Evolutionary conservation across 2,888 invertebrate species (phyloP), one percentile per base, ranked within the genome.

Genomic region (Chydorus sphaericus): DNA sequence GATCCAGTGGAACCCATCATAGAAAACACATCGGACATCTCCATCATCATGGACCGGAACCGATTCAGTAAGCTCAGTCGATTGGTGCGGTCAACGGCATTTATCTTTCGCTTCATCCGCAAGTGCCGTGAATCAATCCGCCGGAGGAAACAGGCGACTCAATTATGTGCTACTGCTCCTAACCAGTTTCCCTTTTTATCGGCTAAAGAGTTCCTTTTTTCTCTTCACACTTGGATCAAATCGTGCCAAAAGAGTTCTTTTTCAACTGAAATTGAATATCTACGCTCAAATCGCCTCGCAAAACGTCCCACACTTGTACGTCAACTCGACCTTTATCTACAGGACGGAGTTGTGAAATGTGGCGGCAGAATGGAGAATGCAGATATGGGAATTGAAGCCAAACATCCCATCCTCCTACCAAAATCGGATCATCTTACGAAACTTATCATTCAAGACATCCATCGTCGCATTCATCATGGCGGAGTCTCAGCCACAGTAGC

Each of bases 261-360:
- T 23, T 23, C 18, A 18, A n/a, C 18, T 4, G 39, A 39, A 23
- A 23, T 23, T 23, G 7, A 16, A 18, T 39, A 39, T 18, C 39
- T 39, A 8, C 39, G 39, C 23, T 39, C 39, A 18, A n/a, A n/a
- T n/a, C n/a, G 39, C 10, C n/a, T 10, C 18, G 39, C 20, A 10
- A 23, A 18, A 23, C 39, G 39, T 7, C 39, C 39, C 18, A 23
- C 55, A 6, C 48, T 55, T 29, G 23, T 39, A 11, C 28, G 29
- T 10, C 55, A 55, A 18, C 31, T 44, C 8, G 31, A 55, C 30
- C 30, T 55, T 11, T 51, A 30, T 20, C 29, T 55, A 29, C 18
- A 30, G 23, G 52, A 51, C 18, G 39, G 39, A 39, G 20, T 51
- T 3, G 30, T 51, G 18, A 28, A 31, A 18, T 51, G 51, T 31